phyloP scores from a whole-genome alignment of 2,888 invertebrate genomes.

The Cistogaster globosa region DNA sequence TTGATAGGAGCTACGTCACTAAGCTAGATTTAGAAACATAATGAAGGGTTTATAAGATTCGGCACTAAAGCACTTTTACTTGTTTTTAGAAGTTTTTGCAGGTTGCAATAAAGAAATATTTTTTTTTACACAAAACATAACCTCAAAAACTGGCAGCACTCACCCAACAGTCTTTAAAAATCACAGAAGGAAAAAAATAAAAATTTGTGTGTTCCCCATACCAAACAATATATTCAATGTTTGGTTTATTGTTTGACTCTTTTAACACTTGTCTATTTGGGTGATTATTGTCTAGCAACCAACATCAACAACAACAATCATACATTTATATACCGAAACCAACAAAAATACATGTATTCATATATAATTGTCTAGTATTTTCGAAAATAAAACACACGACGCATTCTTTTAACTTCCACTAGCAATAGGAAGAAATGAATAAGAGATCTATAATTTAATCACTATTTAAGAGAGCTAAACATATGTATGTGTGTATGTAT shows the following conservation, averaged over 20 bases:
- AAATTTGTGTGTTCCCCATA: too few species aligned
- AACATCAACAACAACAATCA: neutral
- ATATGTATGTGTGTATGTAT: neutral
- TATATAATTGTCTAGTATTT: neutral
- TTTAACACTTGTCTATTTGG: constrained; percentile 31
- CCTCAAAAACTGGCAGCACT: neutral
- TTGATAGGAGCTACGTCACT: too few species aligned
- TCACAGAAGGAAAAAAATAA: too few species aligned
- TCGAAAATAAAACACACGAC: neutral
- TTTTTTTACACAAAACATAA: neutral
- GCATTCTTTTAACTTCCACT: neutral
- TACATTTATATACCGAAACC: neutral
- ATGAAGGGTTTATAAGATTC: too few species aligned
- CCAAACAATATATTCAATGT: neutral
- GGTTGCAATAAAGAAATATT: neutral
- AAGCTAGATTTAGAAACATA: too few species aligned
- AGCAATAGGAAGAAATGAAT: neutral
- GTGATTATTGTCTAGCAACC: neutral
- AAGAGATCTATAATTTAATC: constrained; percentile 35
- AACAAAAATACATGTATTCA: too few species aligned
- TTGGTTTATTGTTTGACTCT: constrained; percentile 1
- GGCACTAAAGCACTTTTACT: too few species aligned
- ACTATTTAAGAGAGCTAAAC: constrained; percentile 22
- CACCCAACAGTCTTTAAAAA: neutral
- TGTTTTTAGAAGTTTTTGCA: too few species aligned